Percentiles rank a stretch among this genome's conserved stretches.
phyloP scores from a whole-genome alignment of 1,140 invertebrate genomes.

The Ceratina calcarata region DNA sequence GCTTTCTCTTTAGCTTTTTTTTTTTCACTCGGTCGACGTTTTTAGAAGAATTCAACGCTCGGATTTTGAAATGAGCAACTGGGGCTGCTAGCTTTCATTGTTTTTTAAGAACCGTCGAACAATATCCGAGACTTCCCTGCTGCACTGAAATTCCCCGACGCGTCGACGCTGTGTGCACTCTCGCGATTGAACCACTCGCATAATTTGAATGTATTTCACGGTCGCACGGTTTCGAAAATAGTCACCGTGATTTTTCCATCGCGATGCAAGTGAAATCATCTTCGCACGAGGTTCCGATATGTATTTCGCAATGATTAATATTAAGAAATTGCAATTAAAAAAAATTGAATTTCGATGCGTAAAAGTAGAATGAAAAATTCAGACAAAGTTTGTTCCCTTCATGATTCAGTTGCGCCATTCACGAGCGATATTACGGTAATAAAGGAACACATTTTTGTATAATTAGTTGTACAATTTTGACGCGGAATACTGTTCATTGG shows the following conservation, averaged over 20 bases:
- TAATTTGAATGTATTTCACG: slow-evolving; percentile 67
- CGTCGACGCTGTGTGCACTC: background rate
- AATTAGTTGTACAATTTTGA: too few relatives aligned
- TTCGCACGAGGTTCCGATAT: too few relatives aligned
- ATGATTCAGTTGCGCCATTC: too few relatives aligned
- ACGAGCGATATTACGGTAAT: too few relatives aligned
- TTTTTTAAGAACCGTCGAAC: background rate
- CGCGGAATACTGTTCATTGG: too few relatives aligned
- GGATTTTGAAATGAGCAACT: background rate
- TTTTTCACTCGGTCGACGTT: background rate
- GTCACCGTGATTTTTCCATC: slow-evolving; percentile 46
- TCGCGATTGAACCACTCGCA: slow-evolving; percentile 20
- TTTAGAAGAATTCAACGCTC: background rate
- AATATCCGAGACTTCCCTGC: slow-evolving; percentile 14
- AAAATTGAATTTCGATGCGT: too few relatives aligned
- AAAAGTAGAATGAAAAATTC: too few relatives aligned
- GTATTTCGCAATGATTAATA: too few relatives aligned
- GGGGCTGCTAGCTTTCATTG: background rate
- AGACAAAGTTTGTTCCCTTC: too few relatives aligned
- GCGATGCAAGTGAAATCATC: background rate
- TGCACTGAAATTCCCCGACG: background rate
- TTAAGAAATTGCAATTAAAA: too few relatives aligned
- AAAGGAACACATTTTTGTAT: too few relatives aligned
- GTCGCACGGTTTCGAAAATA: slow-evolving; percentile 65
- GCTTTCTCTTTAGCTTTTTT: background rate